phyloP scores from a whole-genome alignment of 2,797 vertebrate species.

The Epinephelus awoara region DNA sequence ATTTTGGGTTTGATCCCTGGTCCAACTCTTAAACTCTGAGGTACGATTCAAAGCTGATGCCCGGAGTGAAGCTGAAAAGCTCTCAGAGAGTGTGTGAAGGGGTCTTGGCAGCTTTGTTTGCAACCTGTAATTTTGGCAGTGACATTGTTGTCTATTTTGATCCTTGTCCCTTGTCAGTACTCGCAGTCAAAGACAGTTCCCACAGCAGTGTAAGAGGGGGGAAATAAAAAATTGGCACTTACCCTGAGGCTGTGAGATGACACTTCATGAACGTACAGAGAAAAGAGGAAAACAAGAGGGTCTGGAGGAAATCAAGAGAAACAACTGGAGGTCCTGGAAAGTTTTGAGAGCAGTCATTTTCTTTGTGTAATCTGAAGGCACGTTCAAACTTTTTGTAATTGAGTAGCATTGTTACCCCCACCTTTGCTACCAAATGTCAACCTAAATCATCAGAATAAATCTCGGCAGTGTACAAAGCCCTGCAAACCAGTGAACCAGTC shows the following conservation, averaged over 20 bases:
- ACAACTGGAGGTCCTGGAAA: background rate
- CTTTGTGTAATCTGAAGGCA: background rate
- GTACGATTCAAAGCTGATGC: constrained; percentile 3
- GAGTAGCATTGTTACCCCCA: background rate
- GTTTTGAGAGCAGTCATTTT: constrained; percentile 5
- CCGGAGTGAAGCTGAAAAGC: constrained; percentile 1
- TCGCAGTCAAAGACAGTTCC: constrained; percentile 9
- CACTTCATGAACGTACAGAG: constrained; percentile 9
- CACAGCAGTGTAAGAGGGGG: background rate
- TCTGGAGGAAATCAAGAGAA: constrained; percentile 4
- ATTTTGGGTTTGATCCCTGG: background rate
- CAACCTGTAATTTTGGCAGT: constrained; percentile 9
- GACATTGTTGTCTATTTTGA: background rate
- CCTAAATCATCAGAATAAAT: too few relatives aligned
- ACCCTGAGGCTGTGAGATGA: constrained; percentile 20
- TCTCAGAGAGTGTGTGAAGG: background rate
- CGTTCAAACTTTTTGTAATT: background rate
- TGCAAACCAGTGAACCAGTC: too few relatives aligned
- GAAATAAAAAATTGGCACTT: background rate
- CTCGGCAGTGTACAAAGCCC: too few relatives aligned
- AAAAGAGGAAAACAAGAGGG: constrained; percentile 25
- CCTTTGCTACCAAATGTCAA: background rate
- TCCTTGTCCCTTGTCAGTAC: constrained; percentile 4
- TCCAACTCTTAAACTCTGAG: background rate
- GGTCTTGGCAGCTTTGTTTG: constrained; percentile 8